Conservation (phyloP, 2,888 invertebrate species). For the Watsonalla binaria region DNA sequence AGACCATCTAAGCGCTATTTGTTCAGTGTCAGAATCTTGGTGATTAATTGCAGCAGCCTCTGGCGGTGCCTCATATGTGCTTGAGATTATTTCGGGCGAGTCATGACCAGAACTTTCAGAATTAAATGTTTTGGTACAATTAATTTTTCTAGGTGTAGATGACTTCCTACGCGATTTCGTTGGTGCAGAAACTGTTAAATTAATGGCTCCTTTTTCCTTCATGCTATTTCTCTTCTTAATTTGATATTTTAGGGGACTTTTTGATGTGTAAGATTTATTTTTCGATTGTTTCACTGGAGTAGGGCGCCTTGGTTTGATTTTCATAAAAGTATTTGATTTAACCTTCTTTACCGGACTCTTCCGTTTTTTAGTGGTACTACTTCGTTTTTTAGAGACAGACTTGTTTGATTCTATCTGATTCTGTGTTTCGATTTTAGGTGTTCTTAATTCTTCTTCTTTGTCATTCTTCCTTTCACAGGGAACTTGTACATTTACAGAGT, state of each 20-base stretch:
- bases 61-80: constrained; percentile 15
- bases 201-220: constrained; percentile 37
- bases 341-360: constrained; percentile 51
- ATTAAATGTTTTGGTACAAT: constrained; percentile 55
- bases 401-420: constrained; percentile 24
- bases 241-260: constrained; percentile 19
- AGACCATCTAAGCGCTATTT: constrained; percentile 56
- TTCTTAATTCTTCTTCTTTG: constrained; percentile 17
- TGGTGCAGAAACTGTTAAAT: constrained; percentile 29
- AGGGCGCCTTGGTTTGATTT: constrained; percentile 55
- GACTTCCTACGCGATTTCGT: constrained; percentile 72
- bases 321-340: constrained; percentile 52
- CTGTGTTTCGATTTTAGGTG: constrained; percentile 22
- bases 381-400: constrained; percentile 26
- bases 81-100: constrained; percentile 37
- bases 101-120: constrained; percentile 47
- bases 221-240: constrained; percentile 26
- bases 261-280: neutral
- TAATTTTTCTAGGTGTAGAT: constrained; percentile 68
- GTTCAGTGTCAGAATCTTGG: constrained; percentile 57
- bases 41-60: constrained; percentile 19
- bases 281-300: constrained; percentile 48
- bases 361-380: constrained; percentile 27
- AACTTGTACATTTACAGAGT: constrained; percentile 31
- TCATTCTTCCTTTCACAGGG: constrained; percentile 26